These are phyloP conservation scores for Gobius niger DNA, from an alignment of 2,113 vertebrate genomes.

Conservation along the genomic window DNA sequence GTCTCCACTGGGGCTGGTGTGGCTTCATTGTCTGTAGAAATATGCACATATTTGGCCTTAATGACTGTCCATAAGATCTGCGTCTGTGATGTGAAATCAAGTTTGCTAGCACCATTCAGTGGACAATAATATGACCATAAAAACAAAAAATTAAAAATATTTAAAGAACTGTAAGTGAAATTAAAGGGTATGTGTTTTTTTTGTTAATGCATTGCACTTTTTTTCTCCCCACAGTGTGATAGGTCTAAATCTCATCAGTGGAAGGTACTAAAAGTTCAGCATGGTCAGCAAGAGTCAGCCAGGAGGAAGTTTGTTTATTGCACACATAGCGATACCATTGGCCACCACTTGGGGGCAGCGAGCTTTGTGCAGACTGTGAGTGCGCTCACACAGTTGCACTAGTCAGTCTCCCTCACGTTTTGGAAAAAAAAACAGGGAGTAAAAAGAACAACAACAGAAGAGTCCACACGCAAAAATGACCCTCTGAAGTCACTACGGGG, in stretches of 20 bases:
- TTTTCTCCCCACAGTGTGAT: too few relatives aligned
- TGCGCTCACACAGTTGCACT: too few relatives aligned
- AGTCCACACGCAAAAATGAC: neutral
- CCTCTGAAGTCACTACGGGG: neutral
- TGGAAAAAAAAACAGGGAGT: too few relatives aligned
- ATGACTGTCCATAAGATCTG: conserved; percentile 39
- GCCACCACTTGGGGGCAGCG: conserved; percentile 73
- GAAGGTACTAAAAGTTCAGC: neutral
- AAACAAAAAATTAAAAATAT: conserved; percentile 45
- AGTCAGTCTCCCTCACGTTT: neutral
- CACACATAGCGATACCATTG: conserved; percentile 22
- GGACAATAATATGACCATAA: conserved; percentile 49
- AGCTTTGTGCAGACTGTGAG: conserved; percentile 17
- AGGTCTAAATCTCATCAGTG: too few relatives aligned
- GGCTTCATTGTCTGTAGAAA: conserved; percentile 35
- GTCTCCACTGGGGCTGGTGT: conserved; percentile 41
- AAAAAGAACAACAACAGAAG: neutral
- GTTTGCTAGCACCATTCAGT: conserved; percentile 62
- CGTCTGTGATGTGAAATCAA: conserved; percentile 62
- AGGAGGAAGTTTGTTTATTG: neutral
- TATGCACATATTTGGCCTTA: conserved; percentile 49
- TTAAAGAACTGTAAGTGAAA: conserved; percentile 53
- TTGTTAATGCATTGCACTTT: neutral
- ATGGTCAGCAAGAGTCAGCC: neutral
- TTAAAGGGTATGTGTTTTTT: conserved; percentile 61